Evolutionary conservation across 2,888 invertebrate genomes (phyloP).

Genomic region (Belgica antarctica): DNA sequence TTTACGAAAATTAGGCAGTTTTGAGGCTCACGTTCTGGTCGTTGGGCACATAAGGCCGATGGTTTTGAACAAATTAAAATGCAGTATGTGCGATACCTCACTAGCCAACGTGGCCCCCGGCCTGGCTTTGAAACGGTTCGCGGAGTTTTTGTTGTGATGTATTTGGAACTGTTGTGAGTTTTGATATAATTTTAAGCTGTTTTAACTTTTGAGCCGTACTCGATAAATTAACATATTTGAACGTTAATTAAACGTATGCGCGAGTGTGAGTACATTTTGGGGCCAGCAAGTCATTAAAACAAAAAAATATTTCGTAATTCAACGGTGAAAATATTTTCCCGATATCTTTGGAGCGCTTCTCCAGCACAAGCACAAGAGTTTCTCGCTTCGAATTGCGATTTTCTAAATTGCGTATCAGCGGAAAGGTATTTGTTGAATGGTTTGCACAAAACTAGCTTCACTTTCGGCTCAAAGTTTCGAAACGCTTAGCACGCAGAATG

Average conservation of each 20-base stretch:
- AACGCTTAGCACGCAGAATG: too few relatives aligned
- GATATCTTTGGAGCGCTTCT: too few relatives aligned
- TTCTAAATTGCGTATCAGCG: too few relatives aligned
- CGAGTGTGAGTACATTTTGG: too few relatives aligned
- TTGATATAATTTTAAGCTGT: not conserved
- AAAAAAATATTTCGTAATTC: not conserved
- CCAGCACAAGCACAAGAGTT: too few relatives aligned
- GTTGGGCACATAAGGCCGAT: slow-evolving; percentile 31
- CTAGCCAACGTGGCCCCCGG: slow-evolving; percentile 30
- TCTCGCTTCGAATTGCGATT: too few relatives aligned
- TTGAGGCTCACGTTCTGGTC: slow-evolving; percentile 18
- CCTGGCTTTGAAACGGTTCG: slow-evolving; percentile 37
- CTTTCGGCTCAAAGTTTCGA: too few relatives aligned
- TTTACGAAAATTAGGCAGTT: slow-evolving; percentile 31
- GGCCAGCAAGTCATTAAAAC: not conserved
- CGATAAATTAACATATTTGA: slow-evolving; percentile 40
- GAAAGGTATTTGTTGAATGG: too few relatives aligned
- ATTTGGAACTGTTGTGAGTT: slow-evolving; percentile 28
- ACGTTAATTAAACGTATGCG: too few relatives aligned
- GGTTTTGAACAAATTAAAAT: slow-evolving; percentile 23
- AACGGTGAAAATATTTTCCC: too few relatives aligned
- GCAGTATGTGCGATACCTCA: slow-evolving; percentile 40
- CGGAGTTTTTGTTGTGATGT: slow-evolving; percentile 39
- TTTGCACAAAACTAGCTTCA: too few relatives aligned
- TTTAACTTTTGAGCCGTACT: not conserved